Percentiles rank a stretch among this genome's conserved stretches.
phyloP scores from a whole-genome alignment of 1,140 invertebrate genomes.

The Diachasmimorpha longicaudata region DNA sequence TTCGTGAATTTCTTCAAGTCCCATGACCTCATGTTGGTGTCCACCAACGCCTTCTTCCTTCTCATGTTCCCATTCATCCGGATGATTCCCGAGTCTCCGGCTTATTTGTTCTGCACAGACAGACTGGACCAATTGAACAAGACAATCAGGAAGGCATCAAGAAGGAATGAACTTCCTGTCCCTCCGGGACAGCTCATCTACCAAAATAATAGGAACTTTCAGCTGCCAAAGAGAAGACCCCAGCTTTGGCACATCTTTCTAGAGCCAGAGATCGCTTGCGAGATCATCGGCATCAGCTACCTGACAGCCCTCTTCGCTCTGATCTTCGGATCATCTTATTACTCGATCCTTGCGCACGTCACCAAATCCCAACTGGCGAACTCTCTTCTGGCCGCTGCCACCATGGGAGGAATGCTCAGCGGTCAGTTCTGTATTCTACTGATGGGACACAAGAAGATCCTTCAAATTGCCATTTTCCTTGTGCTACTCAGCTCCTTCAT shows the following conservation, averaged over 20 bases:
- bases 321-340: slow-evolving; percentile 28
- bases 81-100: slow-evolving; percentile 30
- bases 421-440: slow-evolving; percentile 28
- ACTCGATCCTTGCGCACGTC: slow-evolving; percentile 19
- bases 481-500: slow-evolving; percentile 27
- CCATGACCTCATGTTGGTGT: slow-evolving; percentile 27
- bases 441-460: slow-evolving; percentile 31
- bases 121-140: slow-evolving; percentile 12
- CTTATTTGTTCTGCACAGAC: slow-evolving; percentile 27
- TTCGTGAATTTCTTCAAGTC: slow-evolving; percentile 23
- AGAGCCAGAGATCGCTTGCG: slow-evolving; percentile 22
- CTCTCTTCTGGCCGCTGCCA: slow-evolving; percentile 16
- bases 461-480: slow-evolving; percentile 26
- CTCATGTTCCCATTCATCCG: slow-evolving; percentile 22
- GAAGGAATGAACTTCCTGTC: slow-evolving; percentile 13
- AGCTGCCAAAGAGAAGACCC: slow-evolving; percentile 14
- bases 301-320: slow-evolving; percentile 26
- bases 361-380: slow-evolving; percentile 27
- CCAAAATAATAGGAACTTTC: slow-evolving; percentile 9
- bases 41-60: slow-evolving; percentile 15
- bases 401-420: slow-evolving; percentile 20
- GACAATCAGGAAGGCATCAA: slow-evolving; percentile 11
- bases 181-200: slow-evolving; percentile 16
- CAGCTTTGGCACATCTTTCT: slow-evolving; percentile 20
- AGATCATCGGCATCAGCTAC: slow-evolving; percentile 29